Evolutionary conservation across 1,140 invertebrate genomes (phyloP).

Genomic region (Pogonus chalceus): DNA sequence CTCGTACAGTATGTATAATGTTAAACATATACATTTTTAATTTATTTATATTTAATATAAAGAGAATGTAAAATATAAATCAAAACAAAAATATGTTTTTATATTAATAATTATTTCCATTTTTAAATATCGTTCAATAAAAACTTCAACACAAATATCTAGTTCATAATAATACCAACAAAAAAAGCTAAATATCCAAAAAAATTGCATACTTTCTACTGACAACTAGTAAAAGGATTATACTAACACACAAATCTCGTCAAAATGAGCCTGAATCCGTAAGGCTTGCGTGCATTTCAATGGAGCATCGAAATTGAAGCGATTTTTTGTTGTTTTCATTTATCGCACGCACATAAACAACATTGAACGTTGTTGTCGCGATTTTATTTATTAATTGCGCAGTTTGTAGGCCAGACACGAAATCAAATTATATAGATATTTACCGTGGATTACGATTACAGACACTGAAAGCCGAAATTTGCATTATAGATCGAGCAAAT

Average conservation of each 20-base stretch:
- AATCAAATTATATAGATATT: neutral
- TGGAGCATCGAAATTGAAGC: too few species aligned
- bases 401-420: neutral
- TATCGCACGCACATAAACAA: neutral
- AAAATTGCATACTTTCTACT: neutral
- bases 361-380: neutral
- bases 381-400: neutral
- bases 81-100: too few species aligned
- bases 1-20: too few species aligned
- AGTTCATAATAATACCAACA: too few species aligned
- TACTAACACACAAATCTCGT: slow-evolving; percentile 1
- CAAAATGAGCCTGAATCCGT: too few species aligned
- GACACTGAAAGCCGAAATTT: neutral
- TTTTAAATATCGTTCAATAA: too few species aligned
- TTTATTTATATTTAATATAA: too few species aligned
- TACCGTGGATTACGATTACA: neutral
- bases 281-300: too few species aligned
- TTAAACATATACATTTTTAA: too few species aligned
- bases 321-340: neutral
- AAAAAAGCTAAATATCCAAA: neutral
- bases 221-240: neutral
- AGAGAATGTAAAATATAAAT: too few species aligned
- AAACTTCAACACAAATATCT: too few species aligned
- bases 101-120: too few species aligned
- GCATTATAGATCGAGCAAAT: neutral